Evolutionary conservation across 2,113 vertebrate genomes (phyloP).

Genomic region (Piaya cayana): DNA sequence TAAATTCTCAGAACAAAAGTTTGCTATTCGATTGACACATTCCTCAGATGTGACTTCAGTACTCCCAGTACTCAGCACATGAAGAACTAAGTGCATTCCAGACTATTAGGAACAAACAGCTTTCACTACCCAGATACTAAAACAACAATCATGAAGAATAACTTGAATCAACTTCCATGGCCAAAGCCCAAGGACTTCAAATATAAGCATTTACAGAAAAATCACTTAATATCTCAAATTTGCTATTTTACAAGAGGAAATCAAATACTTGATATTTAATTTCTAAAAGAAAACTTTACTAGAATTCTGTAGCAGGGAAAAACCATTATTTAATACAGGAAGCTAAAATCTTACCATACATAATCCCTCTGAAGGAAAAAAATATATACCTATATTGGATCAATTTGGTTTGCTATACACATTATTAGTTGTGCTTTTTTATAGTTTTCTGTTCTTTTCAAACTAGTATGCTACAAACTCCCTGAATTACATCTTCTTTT

Average conservation of each 20-base stretch:
- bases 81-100: slow-evolving; percentile 10
- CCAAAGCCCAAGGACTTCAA: background rate
- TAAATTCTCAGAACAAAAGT: background rate
- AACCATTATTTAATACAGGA: background rate
- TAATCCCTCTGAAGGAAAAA: background rate
- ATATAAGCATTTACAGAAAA: background rate
- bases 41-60: slow-evolving; percentile 39
- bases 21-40: background rate
- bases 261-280: background rate
- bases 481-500: background rate
- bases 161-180: slow-evolving; percentile 34
- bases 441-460: background rate
- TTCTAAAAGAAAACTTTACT: background rate
- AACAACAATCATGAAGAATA: slow-evolving; percentile 34
- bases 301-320: background rate
- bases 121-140: slow-evolving; percentile 45
- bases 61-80: background rate
- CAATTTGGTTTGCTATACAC: background rate
- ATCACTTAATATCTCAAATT: background rate
- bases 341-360: background rate
- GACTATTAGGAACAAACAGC: slow-evolving; percentile 45
- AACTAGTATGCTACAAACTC: background rate
- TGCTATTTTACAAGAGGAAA: background rate
- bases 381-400: background rate
- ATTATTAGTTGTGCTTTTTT: background rate